phyloP scores from a whole-genome alignment of 2,888 invertebrate genomes.

The Ornithoptera alexandrae region DNA sequence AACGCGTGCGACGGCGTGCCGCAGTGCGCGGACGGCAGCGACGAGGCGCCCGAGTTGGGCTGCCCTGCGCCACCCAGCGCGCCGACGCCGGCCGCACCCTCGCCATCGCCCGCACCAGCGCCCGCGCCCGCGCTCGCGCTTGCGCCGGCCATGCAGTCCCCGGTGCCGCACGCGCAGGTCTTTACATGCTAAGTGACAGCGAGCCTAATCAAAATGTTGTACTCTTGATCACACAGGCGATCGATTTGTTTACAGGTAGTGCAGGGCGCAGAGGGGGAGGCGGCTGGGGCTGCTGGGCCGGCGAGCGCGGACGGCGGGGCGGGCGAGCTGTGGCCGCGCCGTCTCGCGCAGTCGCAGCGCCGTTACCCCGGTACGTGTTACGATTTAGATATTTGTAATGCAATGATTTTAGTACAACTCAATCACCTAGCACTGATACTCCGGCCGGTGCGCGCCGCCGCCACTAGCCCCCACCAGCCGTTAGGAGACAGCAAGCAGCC shows the following conservation, averaged over 20 bases:
- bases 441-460: no score
- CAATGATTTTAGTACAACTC: no score
- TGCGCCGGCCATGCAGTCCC: constrained; percentile 23
- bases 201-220: no score
- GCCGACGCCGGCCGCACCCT: constrained; percentile 45
- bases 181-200: neutral
- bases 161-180: constrained; percentile 24
- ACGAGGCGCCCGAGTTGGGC: constrained; percentile 91
- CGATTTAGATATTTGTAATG: neutral
- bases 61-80: constrained; percentile 81
- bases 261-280: constrained; percentile 37
- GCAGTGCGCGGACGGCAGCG: constrained; percentile 94
- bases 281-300: constrained; percentile 31
- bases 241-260: constrained; percentile 23
- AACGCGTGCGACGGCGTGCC: constrained; percentile 97
- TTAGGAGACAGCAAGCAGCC: neutral
- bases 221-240: no score
- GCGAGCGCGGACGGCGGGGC: constrained; percentile 34
- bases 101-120: constrained; percentile 30
- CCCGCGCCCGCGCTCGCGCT: constrained; percentile 34
- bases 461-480: neutral
- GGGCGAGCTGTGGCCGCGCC: constrained; percentile 65
- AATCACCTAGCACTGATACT: no score
- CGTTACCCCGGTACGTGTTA: constrained; percentile 47
- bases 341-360: constrained; percentile 66